Conservation (phyloP, 2,113 vertebrate genomes). For the Tachycineta bicolor region DNA sequence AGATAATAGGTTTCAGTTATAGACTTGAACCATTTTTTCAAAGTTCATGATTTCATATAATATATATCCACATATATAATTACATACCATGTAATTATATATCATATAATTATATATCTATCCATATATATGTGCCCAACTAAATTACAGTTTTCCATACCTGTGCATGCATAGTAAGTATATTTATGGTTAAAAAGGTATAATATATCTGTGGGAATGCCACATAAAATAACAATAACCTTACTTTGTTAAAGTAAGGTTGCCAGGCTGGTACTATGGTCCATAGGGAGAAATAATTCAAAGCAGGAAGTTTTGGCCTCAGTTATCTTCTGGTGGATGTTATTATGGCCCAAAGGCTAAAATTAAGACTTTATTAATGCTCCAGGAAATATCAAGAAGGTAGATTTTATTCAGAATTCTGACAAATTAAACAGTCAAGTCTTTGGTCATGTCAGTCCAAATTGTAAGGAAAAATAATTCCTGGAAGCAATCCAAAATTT, state of each 20-base stretch:
- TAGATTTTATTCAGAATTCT: not conserved
- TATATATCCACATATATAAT: not conserved
- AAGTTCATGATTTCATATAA: not conserved
- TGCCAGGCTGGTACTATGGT: not conserved
- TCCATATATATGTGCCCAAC: not conserved
- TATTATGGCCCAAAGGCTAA: not conserved
- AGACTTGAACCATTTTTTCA: not conserved
- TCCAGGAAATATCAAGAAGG: not conserved
- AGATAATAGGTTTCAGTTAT: not conserved
- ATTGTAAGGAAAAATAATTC: not conserved
- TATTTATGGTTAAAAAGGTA: not conserved
- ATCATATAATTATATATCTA: not conserved
- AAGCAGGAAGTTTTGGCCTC: not conserved
- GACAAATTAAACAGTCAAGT: not conserved
- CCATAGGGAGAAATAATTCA: not conserved
- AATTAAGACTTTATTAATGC: not conserved
- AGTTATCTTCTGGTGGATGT: not conserved
- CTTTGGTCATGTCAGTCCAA: not conserved
- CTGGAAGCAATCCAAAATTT: not conserved
- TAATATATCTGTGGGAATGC: not conserved
- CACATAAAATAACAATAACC: not conserved
- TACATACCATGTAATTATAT: not conserved
- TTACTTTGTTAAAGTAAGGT: not conserved
- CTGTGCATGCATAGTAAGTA: not conserved
- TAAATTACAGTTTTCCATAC: not conserved